Percentiles rank a stretch among this genome's conserved stretches.
Evolutionary conservation across 2,888 invertebrate genomes (phyloP).

Genomic region (Synergus japonicus): DNA sequence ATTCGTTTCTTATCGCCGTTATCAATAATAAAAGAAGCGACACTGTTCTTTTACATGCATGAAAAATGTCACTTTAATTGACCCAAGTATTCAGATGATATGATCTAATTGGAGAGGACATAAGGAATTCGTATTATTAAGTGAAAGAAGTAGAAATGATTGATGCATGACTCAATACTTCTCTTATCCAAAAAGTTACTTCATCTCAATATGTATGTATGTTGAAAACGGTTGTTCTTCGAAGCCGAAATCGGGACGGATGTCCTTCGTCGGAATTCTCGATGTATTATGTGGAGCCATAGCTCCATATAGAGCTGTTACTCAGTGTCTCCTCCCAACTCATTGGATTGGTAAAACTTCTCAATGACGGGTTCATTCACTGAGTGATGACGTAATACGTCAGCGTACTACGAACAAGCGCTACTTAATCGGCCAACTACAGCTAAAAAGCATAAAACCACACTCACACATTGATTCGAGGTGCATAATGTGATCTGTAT

Average conservation of each 20-base stretch:
- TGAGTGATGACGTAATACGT: conserved; percentile 26
- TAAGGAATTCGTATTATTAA: not conserved
- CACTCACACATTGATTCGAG: not conserved
- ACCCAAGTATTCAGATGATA: no score
- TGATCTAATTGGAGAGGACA: no score
- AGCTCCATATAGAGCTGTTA: not conserved
- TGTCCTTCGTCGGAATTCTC: conserved; percentile 29
- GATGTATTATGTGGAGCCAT: conserved; percentile 5
- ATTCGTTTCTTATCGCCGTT: not conserved
- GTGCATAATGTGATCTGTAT: not conserved
- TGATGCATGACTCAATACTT: not conserved
- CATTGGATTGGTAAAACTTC: conserved; percentile 21
- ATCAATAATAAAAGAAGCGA: not conserved
- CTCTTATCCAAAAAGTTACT: not conserved
- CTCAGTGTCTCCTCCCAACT: conserved; percentile 10
- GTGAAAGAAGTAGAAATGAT: not conserved
- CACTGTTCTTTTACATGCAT: not conserved
- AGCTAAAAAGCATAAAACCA: conserved; percentile 12
- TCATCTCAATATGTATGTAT: conserved; percentile 5
- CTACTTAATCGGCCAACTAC: conserved; percentile 7
- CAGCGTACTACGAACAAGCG: not conserved
- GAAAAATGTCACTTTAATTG: not conserved
- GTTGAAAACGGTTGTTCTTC: not conserved
- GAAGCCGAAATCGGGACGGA: conserved; percentile 14
- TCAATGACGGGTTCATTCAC: conserved; percentile 37